phyloP scores from a whole-genome alignment of 2,113 vertebrate genomes.

The Oplegnathus fasciatus region DNA sequence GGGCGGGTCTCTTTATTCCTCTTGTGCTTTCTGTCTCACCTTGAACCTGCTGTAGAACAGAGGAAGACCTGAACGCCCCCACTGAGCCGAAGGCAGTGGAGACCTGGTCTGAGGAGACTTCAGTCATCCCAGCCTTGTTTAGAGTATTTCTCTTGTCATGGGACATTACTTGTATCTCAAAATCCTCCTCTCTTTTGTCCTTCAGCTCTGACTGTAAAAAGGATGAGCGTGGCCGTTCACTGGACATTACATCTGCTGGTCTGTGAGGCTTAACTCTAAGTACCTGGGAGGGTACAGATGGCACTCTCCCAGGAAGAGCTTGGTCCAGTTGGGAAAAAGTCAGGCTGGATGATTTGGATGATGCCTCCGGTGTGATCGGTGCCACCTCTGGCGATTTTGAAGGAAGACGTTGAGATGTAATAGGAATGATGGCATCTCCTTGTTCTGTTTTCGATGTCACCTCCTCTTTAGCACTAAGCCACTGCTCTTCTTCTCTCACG shows the following conservation, averaged over 20 bases:
- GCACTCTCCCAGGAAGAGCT: not conserved
- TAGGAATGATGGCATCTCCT: not conserved
- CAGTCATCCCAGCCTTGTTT: conserved; percentile 23
- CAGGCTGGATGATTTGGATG: conserved; percentile 9
- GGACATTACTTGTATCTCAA: conserved; percentile 30
- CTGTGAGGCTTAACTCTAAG: conserved; percentile 60
- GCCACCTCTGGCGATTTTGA: conserved; percentile 20
- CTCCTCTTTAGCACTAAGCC: conserved; percentile 51
- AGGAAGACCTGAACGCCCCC: conserved; percentile 31
- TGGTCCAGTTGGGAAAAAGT: conserved; percentile 36
- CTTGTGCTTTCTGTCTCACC: conserved; percentile 38
- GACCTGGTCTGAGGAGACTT: conserved; percentile 13
- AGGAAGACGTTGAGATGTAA: conserved; percentile 18
- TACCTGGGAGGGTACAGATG: conserved; percentile 29
- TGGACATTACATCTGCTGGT: conserved; percentile 6
- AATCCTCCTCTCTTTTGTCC: conserved; percentile 32
- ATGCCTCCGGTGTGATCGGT: not conserved
- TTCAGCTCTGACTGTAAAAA: conserved; percentile 61
- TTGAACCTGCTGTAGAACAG: conserved; percentile 46
- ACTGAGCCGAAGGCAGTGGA: not conserved
- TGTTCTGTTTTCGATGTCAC: conserved; percentile 31
- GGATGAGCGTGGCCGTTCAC: conserved; percentile 55
- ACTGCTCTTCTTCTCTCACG: conserved; percentile 78
- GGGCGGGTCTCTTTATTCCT: conserved; percentile 72
- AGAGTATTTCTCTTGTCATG: conserved; percentile 47